Evolutionary conservation across 2,888 invertebrate species (phyloP), one percentile per base, ranked within the genome.

Genomic region (Cantharis flavilabris): DNA sequence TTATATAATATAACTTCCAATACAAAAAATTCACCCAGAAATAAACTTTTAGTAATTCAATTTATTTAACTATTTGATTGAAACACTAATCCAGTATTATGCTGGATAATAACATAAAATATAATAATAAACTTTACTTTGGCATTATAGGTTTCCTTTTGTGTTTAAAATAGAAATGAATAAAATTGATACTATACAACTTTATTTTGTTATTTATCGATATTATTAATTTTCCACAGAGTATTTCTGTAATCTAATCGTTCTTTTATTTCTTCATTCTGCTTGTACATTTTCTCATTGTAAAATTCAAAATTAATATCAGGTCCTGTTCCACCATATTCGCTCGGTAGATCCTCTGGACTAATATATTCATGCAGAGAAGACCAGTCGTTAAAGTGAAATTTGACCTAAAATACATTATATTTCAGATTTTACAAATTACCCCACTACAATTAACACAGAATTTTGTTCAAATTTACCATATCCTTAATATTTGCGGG

Each of bases 281-380:
- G 80, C 2, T 82, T 81, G n/a, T 83, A 80, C 13, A 87, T 73
- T 20, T 80, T 69, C 23, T 81, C 72, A 30, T 83, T 82, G 28
- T 82, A 78, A 33, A 83, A 76, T 3, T 82, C 73, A 63, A 81
- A 83, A 64, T 82, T 73, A 18, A 82, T 75, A 69, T 84, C 82
- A 33, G 85, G 72, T 7, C 81, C 76, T 0, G 86, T 86, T 0
- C 94, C 94, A 0, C 93, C 93, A 82, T 94, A 94, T 80, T 87
- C 89, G 81, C 88, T 86, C 9, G 92, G 91, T 78, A 91, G 84
- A 79, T 86, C 87, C 62, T 88, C 87, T 9, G 89, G 90, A 62
- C 88, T 86, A 13, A 92, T 86, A 83, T 90, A 88, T 72, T 88
- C 83, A 80, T 91, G 90, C 1, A 92, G 85, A 9, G 90, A 89